Evolutionary conservation across 2,113 vertebrate genomes (phyloP).

Genomic region (Apeltes quadracus): DNA sequence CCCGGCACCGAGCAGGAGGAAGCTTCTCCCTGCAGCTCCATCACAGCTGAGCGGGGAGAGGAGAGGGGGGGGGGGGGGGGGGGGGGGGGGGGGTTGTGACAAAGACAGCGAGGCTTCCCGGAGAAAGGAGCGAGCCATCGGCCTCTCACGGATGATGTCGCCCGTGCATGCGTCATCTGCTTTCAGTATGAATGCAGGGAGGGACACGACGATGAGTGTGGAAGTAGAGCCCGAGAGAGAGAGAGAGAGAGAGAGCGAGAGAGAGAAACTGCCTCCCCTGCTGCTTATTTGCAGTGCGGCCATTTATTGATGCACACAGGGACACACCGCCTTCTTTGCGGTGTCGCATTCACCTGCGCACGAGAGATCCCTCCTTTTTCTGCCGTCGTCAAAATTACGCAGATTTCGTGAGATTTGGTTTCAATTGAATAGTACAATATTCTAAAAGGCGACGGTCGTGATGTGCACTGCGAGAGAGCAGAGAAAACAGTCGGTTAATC

Average conservation of each 20-base stretch:
- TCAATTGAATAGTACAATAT: background rate
- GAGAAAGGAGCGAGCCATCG: background rate
- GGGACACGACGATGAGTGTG: slow-evolving; percentile 10
- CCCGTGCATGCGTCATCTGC: slow-evolving; percentile 35
- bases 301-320: slow-evolving; percentile 64
- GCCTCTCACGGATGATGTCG: background rate
- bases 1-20: slow-evolving; percentile 28
- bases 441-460: background rate
- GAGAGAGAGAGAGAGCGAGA: background rate
- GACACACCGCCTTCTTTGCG: slow-evolving; percentile 58
- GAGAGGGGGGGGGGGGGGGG: no score
- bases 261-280: slow-evolving; percentile 4
- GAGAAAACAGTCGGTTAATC: slow-evolving; percentile 68
- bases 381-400: background rate
- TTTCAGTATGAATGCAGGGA: slow-evolving; percentile 31
- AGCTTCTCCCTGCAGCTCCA: slow-evolving; percentile 29
- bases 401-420: slow-evolving; percentile 4
- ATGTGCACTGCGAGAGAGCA: slow-evolving; percentile 32
- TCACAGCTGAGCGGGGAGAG: background rate
- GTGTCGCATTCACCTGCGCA: slow-evolving; percentile 75
- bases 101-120: slow-evolving; percentile 9
- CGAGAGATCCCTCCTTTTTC: background rate
- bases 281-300: slow-evolving; percentile 59
- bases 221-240: background rate
- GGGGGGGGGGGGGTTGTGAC: slow-evolving; percentile 14